phyloP scores from a whole-genome alignment of 2,113 vertebrate species.

The Vulpes lagopus region DNA sequence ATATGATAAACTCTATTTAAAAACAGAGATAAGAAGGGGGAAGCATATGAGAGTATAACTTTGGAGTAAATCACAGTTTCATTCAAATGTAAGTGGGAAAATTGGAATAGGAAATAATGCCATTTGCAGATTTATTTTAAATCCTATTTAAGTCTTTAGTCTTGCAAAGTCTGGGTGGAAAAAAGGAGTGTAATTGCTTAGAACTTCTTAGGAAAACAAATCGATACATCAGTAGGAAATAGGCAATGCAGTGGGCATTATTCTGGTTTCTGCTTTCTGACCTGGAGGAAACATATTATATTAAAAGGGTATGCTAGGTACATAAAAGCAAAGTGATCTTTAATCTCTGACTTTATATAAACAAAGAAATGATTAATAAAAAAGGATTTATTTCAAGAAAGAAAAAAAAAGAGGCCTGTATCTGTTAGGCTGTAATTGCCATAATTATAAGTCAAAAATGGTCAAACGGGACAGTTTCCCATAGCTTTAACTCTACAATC shows the following conservation, averaged over 20 bases:
- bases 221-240: background rate
- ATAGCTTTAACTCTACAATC: background rate
- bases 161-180: background rate
- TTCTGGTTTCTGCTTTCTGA: conserved; percentile 12
- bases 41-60: conserved; percentile 14
- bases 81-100: conserved; percentile 22
- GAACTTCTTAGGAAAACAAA: conserved; percentile 37
- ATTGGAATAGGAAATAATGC: conserved; percentile 27
- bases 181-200: background rate
- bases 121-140: conserved; percentile 52
- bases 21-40: background rate
- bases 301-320: background rate
- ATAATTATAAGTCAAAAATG: background rate
- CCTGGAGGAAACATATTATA: background rate
- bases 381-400: background rate
- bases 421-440: conserved; percentile 36
- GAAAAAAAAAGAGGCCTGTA: background rate
- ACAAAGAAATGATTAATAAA: background rate
- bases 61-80: conserved; percentile 20
- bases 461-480: background rate
- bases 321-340: background rate
- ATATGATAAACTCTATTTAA: conserved; percentile 6
- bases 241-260: background rate
- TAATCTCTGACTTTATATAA: conserved; percentile 49
- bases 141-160: conserved; percentile 20